Percentiles rank a stretch among this genome's conserved stretches.
Evolutionary conservation across 37 sponge, comb jelly and placozoan species (phyloP).

Genomic region (Oopsacas minuta): DNA sequence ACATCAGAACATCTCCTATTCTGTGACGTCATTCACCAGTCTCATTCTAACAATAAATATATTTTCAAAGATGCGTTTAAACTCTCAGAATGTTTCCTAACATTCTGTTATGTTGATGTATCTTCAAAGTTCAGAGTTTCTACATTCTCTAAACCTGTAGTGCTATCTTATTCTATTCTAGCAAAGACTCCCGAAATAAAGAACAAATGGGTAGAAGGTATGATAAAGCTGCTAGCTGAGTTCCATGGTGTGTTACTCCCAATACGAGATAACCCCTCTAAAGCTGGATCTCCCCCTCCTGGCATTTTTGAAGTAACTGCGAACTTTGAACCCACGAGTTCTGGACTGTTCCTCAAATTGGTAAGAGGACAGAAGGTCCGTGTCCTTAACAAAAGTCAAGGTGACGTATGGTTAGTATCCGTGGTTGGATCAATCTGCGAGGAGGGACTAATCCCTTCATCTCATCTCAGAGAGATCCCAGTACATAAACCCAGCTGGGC

Average conservation of each 20-base stretch:
- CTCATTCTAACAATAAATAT: background rate
- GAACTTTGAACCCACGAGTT: slow-evolving; percentile 7
- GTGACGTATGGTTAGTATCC: slow-evolving; percentile 48
- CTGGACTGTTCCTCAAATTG: slow-evolving; percentile 29
- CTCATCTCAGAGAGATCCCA: slow-evolving; percentile 22
- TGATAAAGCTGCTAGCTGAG: slow-evolving; percentile 10
- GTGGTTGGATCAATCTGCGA: background rate
- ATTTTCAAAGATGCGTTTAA: background rate
- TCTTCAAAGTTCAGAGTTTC: slow-evolving; percentile 12
- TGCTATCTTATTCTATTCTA: background rate
- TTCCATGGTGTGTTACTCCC: background rate
- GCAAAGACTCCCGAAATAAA: background rate
- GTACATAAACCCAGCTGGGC: background rate
- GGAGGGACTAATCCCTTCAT: background rate
- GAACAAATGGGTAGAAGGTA: slow-evolving; percentile 2
- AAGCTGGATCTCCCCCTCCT: background rate
- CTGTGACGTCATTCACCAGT: background rate
- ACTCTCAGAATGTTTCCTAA: background rate
- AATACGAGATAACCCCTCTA: background rate
- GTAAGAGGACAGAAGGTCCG: slow-evolving; percentile 50
- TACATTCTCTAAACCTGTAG: background rate
- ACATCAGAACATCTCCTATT: background rate
- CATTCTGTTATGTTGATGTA: background rate
- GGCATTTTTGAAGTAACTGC: background rate
- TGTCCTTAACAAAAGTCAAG: slow-evolving; percentile 41